Evolutionary conservation across 30 jellyfish, hydroid and myxozoan genomes (phyloP).

Genomic region (Chrysaora quinquecirrha): DNA sequence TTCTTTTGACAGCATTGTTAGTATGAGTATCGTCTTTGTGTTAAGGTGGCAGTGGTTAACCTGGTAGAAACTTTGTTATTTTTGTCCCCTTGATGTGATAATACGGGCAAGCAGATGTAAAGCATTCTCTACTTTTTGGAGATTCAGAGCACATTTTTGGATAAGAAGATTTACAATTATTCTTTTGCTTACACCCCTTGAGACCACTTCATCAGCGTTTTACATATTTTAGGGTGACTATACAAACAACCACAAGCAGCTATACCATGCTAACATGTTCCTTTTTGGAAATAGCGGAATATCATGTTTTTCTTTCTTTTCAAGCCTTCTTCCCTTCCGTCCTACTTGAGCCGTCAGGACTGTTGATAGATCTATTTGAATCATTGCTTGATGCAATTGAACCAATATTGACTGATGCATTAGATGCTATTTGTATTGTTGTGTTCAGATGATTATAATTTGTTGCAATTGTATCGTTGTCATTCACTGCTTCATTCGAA

Average conservation of each 20-base stretch:
- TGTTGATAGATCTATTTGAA: neutral
- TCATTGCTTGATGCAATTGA: neutral
- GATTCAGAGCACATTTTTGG: neutral
- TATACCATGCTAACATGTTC: neutral
- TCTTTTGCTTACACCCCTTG: neutral
- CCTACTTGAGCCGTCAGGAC: neutral
- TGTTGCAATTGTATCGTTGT: neutral
- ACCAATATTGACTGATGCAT: neutral
- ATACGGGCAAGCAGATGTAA: neutral
- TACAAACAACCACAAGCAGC: neutral
- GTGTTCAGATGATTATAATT: neutral
- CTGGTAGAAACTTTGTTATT: neutral
- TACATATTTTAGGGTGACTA: neutral
- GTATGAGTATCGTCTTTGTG: neutral
- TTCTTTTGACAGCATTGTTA: neutral
- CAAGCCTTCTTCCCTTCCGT: neutral
- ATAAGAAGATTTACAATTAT: neutral
- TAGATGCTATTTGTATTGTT: neutral
- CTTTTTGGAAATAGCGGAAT: neutral
- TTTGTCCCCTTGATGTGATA: neutral
- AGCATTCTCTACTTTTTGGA: neutral
- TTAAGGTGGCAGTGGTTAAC: neutral
- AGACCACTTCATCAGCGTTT: conserved; percentile 1
- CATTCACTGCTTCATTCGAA: neutral
- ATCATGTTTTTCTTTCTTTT: neutral